Conservation (phyloP, 92 coral and sea anemone species). For the Palythoa caribaeorum region DNA sequence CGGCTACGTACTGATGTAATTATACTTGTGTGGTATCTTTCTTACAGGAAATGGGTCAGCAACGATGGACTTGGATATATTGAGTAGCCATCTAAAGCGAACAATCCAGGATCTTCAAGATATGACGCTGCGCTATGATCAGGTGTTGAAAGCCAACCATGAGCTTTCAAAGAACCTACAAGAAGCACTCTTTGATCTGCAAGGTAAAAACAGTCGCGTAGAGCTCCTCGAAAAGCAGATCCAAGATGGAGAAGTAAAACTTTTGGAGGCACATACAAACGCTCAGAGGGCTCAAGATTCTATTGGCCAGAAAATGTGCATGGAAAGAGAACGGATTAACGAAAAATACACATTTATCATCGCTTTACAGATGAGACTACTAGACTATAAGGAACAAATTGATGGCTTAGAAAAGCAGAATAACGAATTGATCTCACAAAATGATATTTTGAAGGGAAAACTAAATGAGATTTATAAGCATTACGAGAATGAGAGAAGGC, state of each 20-base stretch:
- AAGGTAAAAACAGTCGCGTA: constrained; percentile 64
- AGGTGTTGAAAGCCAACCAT: constrained; percentile 69
- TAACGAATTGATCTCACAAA: constrained; percentile 61
- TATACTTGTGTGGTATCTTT: neutral
- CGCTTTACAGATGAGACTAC: constrained; percentile 94
- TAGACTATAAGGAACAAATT: constrained; percentile 87
- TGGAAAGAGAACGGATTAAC: constrained; percentile 74
- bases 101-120: constrained; percentile 86
- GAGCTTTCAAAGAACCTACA: constrained; percentile 69
- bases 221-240: constrained; percentile 78
- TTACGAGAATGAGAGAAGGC: constrained; percentile 91
- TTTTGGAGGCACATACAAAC: constrained; percentile 70
- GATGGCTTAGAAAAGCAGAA: constrained; percentile 74
- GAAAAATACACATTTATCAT: constrained; percentile 91
- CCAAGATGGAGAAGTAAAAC: constrained; percentile 63
- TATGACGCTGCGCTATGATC: constrained; percentile 78
- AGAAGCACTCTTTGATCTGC: constrained; percentile 68
- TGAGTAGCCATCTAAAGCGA: constrained; percentile 87
- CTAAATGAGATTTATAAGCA: constrained; percentile 72
- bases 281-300: constrained; percentile 76
- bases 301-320: constrained; percentile 67
- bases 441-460: constrained; percentile 69
- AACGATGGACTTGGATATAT: constrained; percentile 74
- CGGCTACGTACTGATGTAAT: neutral
- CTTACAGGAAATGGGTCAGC: constrained; percentile 53